Base-by-base conservation (phyloP, 2,888 invertebrate species). In the Troides oblongomaculatus region DNA sequence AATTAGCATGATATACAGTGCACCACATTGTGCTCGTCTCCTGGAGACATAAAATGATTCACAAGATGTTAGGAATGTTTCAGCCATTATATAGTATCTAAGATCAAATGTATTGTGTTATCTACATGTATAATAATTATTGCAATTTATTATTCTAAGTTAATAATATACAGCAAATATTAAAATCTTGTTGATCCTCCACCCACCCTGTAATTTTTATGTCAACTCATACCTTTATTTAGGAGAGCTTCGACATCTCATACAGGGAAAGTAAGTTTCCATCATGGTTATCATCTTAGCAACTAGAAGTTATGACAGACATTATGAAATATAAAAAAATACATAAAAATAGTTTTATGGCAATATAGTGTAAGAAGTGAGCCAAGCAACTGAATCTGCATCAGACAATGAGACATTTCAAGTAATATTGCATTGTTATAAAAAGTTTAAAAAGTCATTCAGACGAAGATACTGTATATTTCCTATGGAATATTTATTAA, bases 351-450 rank as follows among this genome's bases (percentile, higher is more conserved):
- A 72, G 63, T 58, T 66, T 56, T 68, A 66, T 62, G 68, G 53
- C 63, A 30, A 60, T 46, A 57, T 18, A 36, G 21, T 77, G 74
- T 78, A 73, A 77, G 76, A 73, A 71, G 64, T 70, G 72, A 72
- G 72, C 69, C 69, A 67, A 73, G 71, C 72, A 78, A 83, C 87
- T 86, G 86, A 87, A 91, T 87, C 90, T 91, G 91, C 92, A 91
- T 89, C 91, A 90, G 89, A 90, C 88, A 79, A 74, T 17, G 53
- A 78, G 81, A 82, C 78, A 79, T 78, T 77, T 79, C 77, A 84
- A 84, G 85, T 79, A 78, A 83, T 82, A 81, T 85, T 88, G 88
- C 87, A 89, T 89, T 88, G 86, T 83, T 84, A 87, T 81, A 89
- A 87, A 84, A 86, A 84, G 86, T 85, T 89, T 84, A 87, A 85